phyloP scores from a whole-genome alignment of 2,797 vertebrate genomes.

The Sparidentex hasta region DNA sequence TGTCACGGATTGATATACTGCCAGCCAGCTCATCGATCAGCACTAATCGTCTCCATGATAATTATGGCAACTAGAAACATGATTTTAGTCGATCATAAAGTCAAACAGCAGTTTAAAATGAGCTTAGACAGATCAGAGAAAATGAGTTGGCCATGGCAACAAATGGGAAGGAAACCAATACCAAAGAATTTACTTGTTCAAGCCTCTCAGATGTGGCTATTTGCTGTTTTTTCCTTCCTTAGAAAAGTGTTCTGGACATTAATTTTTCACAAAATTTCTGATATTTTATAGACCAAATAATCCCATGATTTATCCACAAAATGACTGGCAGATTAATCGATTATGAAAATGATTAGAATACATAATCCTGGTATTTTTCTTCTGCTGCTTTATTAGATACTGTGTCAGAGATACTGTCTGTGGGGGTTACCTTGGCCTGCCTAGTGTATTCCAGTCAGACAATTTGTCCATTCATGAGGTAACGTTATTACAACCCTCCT shows the following conservation, averaged over 20 bases:
- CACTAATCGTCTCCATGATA: slow-evolving; percentile 5
- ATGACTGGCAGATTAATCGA: neutral
- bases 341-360: neutral
- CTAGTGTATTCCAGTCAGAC: slow-evolving; percentile 64
- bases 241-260: neutral
- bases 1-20: slow-evolving; percentile 16
- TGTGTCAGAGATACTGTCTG: slow-evolving; percentile 5
- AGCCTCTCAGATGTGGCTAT: neutral
- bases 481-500: slow-evolving; percentile 66
- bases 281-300: neutral
- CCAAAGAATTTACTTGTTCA: fast-evolving
- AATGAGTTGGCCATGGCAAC: neutral
- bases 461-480: slow-evolving; percentile 77
- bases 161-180: neutral
- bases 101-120: neutral
- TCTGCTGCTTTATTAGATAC: neutral
- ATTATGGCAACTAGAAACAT: neutral
- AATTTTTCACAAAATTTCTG: neutral
- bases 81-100: neutral
- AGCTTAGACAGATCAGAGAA: neutral
- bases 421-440: slow-evolving; percentile 29
- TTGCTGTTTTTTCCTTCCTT: neutral
- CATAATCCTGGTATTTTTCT: neutral
- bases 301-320: neutral
- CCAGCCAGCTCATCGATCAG: slow-evolving; percentile 9